Evolutionary conservation across 2,888 invertebrate genomes (phyloP).

Genomic region (Patella caerulea): DNA sequence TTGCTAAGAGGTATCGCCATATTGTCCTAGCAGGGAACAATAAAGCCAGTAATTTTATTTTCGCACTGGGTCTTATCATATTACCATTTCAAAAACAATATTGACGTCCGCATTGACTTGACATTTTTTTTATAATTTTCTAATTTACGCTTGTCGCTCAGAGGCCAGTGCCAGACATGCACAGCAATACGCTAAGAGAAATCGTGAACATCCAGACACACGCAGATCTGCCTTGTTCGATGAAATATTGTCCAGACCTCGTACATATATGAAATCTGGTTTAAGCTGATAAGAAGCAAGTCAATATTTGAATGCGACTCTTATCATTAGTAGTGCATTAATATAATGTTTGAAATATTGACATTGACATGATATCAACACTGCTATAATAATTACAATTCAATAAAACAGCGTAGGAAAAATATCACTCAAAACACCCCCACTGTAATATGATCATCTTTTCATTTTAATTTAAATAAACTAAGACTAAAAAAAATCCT

Average conservation of each 20-base stretch:
- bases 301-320: constrained; percentile 7
- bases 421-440: too few relatives aligned
- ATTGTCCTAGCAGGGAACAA: not conserved
- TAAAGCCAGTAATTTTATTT: constrained; percentile 5
- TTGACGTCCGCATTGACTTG: constrained; percentile 1
- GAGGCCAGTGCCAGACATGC: not conserved
- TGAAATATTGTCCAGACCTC: not conserved
- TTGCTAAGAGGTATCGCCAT: too few relatives aligned
- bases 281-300: constrained; percentile 7
- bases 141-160: constrained; percentile 13
- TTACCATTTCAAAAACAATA: constrained; percentile 5
- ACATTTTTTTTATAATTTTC: constrained; percentile 5
- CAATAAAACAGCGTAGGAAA: too few relatives aligned
- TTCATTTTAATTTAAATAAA: too few relatives aligned
- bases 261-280: not conserved
- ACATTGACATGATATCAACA: constrained; percentile 10
- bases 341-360: not conserved
- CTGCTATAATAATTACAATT: not conserved
- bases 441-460: too few relatives aligned
- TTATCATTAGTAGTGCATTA: constrained; percentile 7
- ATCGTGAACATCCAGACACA: not conserved
- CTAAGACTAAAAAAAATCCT: too few relatives aligned
- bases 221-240: not conserved
- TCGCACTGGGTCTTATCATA: constrained; percentile 3
- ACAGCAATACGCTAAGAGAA: too few relatives aligned